phyloP scores from a whole-genome alignment of 2,113 vertebrate genomes.

The Microcebus griseorufus region DNA sequence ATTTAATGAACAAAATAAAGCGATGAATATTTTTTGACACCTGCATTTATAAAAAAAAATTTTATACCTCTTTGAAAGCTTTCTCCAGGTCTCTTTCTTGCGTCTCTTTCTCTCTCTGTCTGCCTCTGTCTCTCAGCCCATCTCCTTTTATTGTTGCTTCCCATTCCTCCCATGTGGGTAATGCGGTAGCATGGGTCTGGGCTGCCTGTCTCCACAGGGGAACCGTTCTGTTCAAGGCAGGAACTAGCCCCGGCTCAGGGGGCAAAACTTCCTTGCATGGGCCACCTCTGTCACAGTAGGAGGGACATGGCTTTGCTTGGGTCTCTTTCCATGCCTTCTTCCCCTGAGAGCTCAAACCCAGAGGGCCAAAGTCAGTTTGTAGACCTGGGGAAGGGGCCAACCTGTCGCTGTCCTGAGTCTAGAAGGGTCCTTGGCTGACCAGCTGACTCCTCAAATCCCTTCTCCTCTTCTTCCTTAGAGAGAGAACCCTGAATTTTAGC shows the following conservation, averaged over 20 bases:
- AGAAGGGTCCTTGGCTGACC: background rate
- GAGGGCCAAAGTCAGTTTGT: background rate
- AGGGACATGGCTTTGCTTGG: accelerated
- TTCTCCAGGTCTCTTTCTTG: background rate
- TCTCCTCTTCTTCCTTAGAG: background rate
- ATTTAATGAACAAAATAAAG: slow-evolving; percentile 1
- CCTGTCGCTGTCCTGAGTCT: background rate
- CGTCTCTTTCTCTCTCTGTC: background rate
- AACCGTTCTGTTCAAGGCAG: background rate
- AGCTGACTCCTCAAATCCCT: background rate
- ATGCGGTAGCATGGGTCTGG: background rate
- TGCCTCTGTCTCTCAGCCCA: background rate
- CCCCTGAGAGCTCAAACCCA: background rate
- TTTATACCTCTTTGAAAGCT: background rate
- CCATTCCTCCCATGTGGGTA: background rate
- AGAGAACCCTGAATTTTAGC: background rate
- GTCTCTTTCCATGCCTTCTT: background rate
- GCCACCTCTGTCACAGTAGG: background rate
- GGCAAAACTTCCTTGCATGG: background rate
- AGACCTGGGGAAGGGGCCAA: background rate
- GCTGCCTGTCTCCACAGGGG: background rate
- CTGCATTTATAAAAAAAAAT: background rate
- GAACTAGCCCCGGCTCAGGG: background rate
- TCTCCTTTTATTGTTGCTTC: background rate
- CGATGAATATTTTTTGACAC: background rate